A percentile compares a stretch with the other conserved stretches of the same genome.
Evolutionary conservation across 2,888 invertebrate species (phyloP).

Genomic region (Elegia similella): DNA sequence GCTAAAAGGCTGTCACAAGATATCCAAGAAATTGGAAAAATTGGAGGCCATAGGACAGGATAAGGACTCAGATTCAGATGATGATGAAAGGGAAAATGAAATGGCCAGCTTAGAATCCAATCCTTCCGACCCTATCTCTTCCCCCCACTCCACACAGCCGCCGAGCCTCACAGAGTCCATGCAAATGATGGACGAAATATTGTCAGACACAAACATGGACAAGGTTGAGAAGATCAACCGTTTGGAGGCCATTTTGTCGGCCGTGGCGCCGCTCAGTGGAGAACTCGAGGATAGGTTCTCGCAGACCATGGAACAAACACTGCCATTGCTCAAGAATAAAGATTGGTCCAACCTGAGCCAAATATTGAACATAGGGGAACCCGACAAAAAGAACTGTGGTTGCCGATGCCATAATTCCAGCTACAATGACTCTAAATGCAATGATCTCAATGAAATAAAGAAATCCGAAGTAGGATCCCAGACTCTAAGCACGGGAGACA

Average conservation of each 20-base stretch:
- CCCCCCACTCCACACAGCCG: slow-evolving; percentile 89
- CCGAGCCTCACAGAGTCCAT: slow-evolving; percentile 93
- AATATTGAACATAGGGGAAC: slow-evolving; percentile 70
- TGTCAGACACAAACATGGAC: slow-evolving; percentile 91
- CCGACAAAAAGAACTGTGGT: slow-evolving; percentile 72
- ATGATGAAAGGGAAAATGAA: slow-evolving; percentile 87
- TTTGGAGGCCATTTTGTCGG: slow-evolving; percentile 91
- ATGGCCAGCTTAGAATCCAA: slow-evolving; percentile 91
- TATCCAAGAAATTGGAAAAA: slow-evolving; percentile 95
- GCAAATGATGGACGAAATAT: slow-evolving; percentile 93
- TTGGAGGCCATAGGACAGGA: slow-evolving; percentile 90
- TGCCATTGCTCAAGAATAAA: slow-evolving; percentile 77
- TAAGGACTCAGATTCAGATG: slow-evolving; percentile 88
- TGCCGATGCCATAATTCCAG: slow-evolving; percentile 81
- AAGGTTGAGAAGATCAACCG: slow-evolving; percentile 92
- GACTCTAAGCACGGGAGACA: slow-evolving; percentile 94
- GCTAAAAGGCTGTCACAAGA: slow-evolving; percentile 94
- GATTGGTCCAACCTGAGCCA: slow-evolving; percentile 78
- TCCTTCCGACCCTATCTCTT: slow-evolving; percentile 88
- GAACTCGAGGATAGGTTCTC: slow-evolving; percentile 79
- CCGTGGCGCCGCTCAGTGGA: slow-evolving; percentile 87
- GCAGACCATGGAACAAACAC: slow-evolving; percentile 77
- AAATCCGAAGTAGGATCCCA: slow-evolving; percentile 86
- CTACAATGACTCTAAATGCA: slow-evolving; percentile 63
- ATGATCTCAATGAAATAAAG: slow-evolving; percentile 72